phyloP scores from a whole-genome alignment of 1,140 invertebrate species.

The Leptopilina clavipes region DNA sequence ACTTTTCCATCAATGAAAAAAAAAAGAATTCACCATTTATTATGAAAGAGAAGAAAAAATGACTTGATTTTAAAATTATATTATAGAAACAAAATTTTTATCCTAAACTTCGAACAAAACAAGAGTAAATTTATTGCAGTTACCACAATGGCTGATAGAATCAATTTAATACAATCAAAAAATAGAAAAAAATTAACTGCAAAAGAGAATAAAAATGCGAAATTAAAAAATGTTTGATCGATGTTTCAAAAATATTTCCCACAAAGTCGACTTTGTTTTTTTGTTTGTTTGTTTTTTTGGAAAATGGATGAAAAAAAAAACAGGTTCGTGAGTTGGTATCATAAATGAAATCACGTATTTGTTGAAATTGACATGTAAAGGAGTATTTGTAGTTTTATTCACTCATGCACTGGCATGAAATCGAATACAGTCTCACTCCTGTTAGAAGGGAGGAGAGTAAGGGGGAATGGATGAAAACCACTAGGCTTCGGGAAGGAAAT shows the following conservation, averaged over 20 bases:
- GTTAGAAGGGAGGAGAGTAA: neutral
- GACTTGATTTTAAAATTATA: too few relatives aligned
- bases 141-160: neutral
- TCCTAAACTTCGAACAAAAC: neutral
- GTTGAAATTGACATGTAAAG: conserved; percentile 39
- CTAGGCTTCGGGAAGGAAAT: neutral
- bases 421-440: conserved; percentile 39
- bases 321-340: conserved; percentile 68
- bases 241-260: neutral
- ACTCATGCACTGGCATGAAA: conserved; percentile 39
- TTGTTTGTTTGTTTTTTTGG: too few relatives aligned
- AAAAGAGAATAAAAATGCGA: neutral
- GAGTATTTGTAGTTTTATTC: conserved; percentile 58
- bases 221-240: neutral
- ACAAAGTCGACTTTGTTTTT: conserved; percentile 2
- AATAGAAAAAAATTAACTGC: neutral
- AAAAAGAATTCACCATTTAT: too few relatives aligned
- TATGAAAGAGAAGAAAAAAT: too few relatives aligned
- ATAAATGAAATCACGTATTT: conserved; percentile 73
- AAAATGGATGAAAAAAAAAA: neutral
- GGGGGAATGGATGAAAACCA: conserved; percentile 3
- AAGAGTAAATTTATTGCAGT: neutral
- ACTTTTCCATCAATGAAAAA: too few relatives aligned
- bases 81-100: too few relatives aligned
- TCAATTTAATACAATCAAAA: neutral